Evolutionary conservation across 2,113 vertebrate genomes (phyloP).

Genomic region (Isurus oxyrinchus): DNA sequence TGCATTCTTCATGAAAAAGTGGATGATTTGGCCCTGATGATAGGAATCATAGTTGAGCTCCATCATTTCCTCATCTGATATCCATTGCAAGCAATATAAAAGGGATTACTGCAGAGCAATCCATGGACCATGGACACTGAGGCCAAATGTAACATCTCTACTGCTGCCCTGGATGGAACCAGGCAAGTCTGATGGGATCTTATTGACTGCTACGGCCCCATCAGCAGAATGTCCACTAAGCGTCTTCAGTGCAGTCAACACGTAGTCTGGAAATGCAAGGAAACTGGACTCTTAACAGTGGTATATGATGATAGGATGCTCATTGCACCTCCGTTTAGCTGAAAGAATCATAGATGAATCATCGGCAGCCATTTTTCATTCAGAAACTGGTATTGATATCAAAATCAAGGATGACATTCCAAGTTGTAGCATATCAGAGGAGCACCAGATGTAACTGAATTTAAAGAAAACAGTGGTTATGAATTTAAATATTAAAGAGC

Average conservation of each 20-base stretch:
- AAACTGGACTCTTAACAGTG: neutral
- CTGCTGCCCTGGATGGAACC: neutral
- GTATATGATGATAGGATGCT: neutral
- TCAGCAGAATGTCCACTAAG: neutral
- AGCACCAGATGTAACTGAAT: neutral
- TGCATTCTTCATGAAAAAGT: no score
- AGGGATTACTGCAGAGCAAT: neutral
- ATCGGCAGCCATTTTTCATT: neutral
- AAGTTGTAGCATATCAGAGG: neutral
- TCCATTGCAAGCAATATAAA: neutral
- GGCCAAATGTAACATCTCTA: neutral
- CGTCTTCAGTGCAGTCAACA: neutral
- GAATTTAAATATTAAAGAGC: neutral
- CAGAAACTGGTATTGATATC: neutral
- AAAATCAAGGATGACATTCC: neutral
- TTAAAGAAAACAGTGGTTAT: neutral
- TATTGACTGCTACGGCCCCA: neutral
- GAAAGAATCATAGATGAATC: neutral
- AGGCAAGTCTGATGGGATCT: neutral
- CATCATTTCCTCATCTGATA: neutral
- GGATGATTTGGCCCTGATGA: no score
- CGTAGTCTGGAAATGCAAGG: neutral
- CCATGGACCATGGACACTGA: neutral
- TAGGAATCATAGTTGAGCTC: neutral
- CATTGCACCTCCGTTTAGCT: neutral